Base-by-base conservation (phyloP, 2,113 vertebrate genomes). In the Serinus canaria region DNA sequence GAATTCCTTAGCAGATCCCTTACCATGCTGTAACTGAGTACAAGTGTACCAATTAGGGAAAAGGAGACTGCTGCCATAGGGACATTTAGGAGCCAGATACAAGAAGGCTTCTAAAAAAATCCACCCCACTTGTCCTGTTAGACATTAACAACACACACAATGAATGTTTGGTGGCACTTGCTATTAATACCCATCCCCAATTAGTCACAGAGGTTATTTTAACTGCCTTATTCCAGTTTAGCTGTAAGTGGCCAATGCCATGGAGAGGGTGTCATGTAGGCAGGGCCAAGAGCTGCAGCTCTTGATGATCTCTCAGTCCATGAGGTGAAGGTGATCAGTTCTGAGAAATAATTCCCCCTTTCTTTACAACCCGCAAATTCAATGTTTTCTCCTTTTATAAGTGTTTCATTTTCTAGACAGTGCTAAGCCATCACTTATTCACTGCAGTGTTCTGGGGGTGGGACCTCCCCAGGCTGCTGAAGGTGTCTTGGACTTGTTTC, bases 191-290 rank as follows among this genome's bases (percentile, higher is more conserved):
- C 12, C 17, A 82, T 10, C 28, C 27, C 13, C 11, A 22, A 15
- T 10, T 3, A 70, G 41, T 53, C 53, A 75, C 37, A 25, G 2
- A 19, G 20, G 10, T 68, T 28, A 49, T 37, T 83, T 83, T 55
- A 73, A 41, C 11, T 49, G 8, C 19, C 5, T 49, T 49, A 28
- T 6, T 74, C 15, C 22, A 28, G 27, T 41, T 35, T 27, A 49
- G 9, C 16, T 72, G 6, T 37, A 9, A 63, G 7, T 6, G 15
- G 30, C 20, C 56, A 41, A 5, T 18, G 41, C 28, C 20, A 16
- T 5, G 18, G 44, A 66, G 31, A 37, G 8, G 20, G 6, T 33
- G 12, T 2, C 19, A 8, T 9, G 5, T 0, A 44, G 11, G 17
- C 39, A 73, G 41, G 21, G 22, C 20, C 80, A 59, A 59, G 53